phyloP scores from a whole-genome alignment of 2,797 vertebrate species.

The Artibeus jamaicensis region DNA sequence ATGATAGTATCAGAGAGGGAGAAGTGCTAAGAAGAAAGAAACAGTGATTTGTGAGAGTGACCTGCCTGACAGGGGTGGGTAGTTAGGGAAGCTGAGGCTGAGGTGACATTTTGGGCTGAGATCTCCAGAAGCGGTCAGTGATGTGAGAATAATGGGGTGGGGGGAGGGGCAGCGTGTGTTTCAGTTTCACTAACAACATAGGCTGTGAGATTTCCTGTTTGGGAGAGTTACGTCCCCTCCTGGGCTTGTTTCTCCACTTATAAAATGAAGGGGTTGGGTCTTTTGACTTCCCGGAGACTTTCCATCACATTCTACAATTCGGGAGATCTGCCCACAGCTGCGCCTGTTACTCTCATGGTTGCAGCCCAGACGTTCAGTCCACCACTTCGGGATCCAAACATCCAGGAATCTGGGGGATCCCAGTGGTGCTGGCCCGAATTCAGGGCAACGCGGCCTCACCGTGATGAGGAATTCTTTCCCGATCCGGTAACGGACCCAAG shows the following conservation, averaged over 20 bases:
- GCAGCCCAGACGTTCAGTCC: not conserved
- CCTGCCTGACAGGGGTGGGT: not conserved
- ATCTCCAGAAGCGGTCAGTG: not conserved
- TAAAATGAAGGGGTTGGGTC: not conserved
- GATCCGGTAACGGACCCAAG: not conserved
- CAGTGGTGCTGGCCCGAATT: not conserved
- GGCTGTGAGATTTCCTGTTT: not conserved
- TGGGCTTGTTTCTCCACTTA: not conserved
- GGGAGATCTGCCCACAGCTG: not conserved
- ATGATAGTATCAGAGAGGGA: not conserved
- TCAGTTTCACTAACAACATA: not conserved
- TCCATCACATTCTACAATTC: not conserved
- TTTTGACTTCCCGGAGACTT: not conserved
- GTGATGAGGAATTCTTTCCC: not conserved
- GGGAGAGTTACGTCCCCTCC: not conserved
- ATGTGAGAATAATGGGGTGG: not conserved
- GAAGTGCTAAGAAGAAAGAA: conserved; percentile 28
- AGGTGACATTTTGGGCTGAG: not conserved
- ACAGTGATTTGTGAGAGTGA: not conserved
- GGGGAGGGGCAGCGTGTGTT: not conserved
- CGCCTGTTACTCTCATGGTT: not conserved
- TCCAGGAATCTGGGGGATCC: not conserved
- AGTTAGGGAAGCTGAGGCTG: not conserved
- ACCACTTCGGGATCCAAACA: not conserved
- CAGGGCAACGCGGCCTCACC: not conserved